Percentiles rank a stretch among this genome's conserved stretches.
Evolutionary conservation across 1,140 invertebrate genomes (phyloP).

Genomic region (Nixonia krombeini): DNA sequence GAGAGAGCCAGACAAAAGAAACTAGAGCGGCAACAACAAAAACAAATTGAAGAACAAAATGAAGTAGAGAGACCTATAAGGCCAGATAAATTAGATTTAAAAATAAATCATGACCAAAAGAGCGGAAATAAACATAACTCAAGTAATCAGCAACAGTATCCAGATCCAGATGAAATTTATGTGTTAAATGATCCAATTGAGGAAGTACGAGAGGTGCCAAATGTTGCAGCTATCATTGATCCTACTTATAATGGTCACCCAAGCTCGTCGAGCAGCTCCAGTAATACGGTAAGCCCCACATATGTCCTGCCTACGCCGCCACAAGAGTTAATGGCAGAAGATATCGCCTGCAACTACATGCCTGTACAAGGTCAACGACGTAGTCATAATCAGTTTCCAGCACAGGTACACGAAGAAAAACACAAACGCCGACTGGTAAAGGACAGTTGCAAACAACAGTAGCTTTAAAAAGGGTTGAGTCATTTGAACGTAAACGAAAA

Average conservation of each 20-base stretch:
- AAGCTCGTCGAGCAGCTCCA: slow-evolving; percentile 63
- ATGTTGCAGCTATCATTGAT: slow-evolving; percentile 69
- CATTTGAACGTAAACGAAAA: too few relatives aligned
- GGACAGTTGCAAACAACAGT: slow-evolving; percentile 72
- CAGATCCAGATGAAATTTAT: slow-evolving; percentile 70
- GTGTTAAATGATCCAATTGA: slow-evolving; percentile 54
- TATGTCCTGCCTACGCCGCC: slow-evolving; percentile 60
- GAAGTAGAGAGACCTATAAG: slow-evolving; percentile 56
- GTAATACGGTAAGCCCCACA: slow-evolving; percentile 59
- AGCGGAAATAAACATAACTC: slow-evolving; percentile 22
- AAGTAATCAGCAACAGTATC: slow-evolving; percentile 53
- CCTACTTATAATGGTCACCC: slow-evolving; percentile 64
- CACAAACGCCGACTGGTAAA: slow-evolving; percentile 67
- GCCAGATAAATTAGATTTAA: slow-evolving; percentile 65
- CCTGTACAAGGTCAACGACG: slow-evolving; percentile 83
- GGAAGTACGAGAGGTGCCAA: slow-evolving; percentile 53
- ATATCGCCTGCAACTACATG: slow-evolving; percentile 80
- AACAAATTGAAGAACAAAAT: slow-evolving; percentile 64
- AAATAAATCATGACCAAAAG: slow-evolving; percentile 33
- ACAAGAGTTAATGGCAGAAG: slow-evolving; percentile 66
- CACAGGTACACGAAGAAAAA: slow-evolving; percentile 71
- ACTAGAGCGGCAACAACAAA: slow-evolving; percentile 75
- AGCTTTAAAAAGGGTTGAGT: too few relatives aligned
- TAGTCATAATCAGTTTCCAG: slow-evolving; percentile 65
- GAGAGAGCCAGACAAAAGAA: slow-evolving; percentile 79